Evolutionary conservation across 2,888 invertebrate species (phyloP).

Genomic region (Dynastes maya): DNA sequence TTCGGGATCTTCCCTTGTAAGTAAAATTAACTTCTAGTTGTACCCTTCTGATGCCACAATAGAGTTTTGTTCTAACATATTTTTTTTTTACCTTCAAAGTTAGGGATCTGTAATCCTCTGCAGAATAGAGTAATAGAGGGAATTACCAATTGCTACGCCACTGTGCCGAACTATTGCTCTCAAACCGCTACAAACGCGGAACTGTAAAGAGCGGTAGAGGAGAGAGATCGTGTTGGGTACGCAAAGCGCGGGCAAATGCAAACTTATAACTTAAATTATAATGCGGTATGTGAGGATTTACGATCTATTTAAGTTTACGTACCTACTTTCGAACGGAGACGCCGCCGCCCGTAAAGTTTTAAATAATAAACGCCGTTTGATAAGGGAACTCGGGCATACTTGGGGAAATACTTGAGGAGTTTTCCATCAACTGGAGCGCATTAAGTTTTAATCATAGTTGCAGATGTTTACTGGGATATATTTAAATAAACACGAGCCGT

Average conservation of each 20-base stretch:
- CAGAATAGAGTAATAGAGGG: too few species aligned
- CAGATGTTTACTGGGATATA: constrained; percentile 28
- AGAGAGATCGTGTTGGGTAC: background rate
- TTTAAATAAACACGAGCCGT: background rate
- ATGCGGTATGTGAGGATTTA: constrained; percentile 28
- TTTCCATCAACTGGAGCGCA: constrained; percentile 7
- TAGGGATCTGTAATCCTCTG: too few species aligned
- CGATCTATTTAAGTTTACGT: constrained; percentile 35
- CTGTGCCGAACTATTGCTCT: background rate
- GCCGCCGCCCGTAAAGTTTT: constrained; percentile 20
- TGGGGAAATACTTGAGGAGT: constrained; percentile 26
- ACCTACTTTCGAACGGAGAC: constrained; percentile 25
- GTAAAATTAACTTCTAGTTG: too few species aligned
- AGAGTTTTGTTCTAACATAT: too few species aligned
- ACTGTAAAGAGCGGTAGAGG: background rate
- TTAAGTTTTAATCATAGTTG: constrained; percentile 36
- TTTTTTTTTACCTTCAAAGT: too few species aligned
- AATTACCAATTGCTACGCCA: background rate
- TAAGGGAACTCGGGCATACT: constrained; percentile 31
- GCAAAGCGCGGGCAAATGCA: background rate
- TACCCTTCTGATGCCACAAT: too few species aligned
- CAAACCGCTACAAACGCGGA: constrained; percentile 2
- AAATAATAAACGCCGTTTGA: constrained; percentile 33
- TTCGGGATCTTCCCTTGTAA: too few species aligned
- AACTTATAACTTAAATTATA: constrained; percentile 39